Percentiles rank a stretch among this genome's conserved stretches.
phyloP scores from a whole-genome alignment of 2,113 vertebrate species.

The Psilopogon haemacephalus region DNA sequence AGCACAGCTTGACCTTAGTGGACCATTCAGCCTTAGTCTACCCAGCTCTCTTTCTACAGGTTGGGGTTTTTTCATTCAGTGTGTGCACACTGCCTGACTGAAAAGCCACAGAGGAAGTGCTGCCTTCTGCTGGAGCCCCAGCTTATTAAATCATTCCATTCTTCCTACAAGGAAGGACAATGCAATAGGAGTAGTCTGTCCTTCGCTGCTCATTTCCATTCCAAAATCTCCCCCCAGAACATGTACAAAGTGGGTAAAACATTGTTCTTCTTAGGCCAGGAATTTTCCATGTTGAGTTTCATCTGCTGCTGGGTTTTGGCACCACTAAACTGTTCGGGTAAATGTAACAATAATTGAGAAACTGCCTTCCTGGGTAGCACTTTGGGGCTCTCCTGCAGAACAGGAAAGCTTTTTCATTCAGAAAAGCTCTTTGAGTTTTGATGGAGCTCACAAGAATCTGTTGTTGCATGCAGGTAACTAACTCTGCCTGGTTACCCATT shows the following conservation, averaged over 20 bases:
- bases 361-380: neutral
- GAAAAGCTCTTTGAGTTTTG: neutral
- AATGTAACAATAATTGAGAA: slow-evolving; percentile 13
- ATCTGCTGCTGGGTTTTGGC: slow-evolving; percentile 26
- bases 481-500: neutral
- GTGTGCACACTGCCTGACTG: neutral
- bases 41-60: neutral
- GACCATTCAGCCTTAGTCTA: neutral
- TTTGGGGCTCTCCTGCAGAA: slow-evolving; percentile 11
- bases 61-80: neutral
- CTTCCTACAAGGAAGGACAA: neutral
- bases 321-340: slow-evolving; percentile 2
- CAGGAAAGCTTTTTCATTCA: neutral
- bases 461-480: neutral
- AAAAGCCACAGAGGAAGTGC: neutral
- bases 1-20: neutral
- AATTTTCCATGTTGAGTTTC: slow-evolving; percentile 37
- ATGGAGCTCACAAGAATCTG: neutral
- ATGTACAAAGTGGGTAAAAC: slow-evolving; percentile 5
- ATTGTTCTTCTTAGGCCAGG: neutral
- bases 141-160: neutral
- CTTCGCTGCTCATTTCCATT: neutral
- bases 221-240: slow-evolving; percentile 7
- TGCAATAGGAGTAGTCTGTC: neutral
- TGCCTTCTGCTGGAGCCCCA: neutral